phyloP scores from a whole-genome alignment of 2,888 invertebrate species.

The Gnatocerus cornutus region DNA sequence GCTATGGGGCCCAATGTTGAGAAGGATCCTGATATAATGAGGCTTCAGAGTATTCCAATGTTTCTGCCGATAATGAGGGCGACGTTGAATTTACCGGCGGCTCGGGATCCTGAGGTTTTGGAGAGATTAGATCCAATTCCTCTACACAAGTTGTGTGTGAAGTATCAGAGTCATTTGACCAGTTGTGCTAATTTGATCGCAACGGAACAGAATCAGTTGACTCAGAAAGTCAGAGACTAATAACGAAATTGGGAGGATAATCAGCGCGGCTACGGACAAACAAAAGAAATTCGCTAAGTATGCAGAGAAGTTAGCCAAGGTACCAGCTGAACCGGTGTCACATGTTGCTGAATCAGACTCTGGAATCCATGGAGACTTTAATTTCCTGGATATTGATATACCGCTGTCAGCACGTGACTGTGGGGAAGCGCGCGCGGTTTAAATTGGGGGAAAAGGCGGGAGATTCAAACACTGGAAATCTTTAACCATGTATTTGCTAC shows the following conservation, averaged over 20 bases:
- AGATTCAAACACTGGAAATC: constrained; percentile 29
- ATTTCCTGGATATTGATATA: constrained; percentile 86
- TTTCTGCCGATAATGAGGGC: constrained; percentile 95
- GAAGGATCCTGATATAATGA: constrained; percentile 83
- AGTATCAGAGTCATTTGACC: constrained; percentile 89
- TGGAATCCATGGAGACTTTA: constrained; percentile 90
- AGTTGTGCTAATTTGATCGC: constrained; percentile 88
- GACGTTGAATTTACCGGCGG: constrained; percentile 87
- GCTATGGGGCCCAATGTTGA: constrained; percentile 76
- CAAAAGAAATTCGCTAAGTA: constrained; percentile 90
- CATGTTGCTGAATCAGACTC: constrained; percentile 85
- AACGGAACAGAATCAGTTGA: constrained; percentile 84
- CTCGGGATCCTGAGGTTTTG: constrained; percentile 89
- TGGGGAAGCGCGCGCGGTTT: too few species aligned
- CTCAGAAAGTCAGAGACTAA: constrained; percentile 86
- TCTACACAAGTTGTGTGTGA: constrained; percentile 82
- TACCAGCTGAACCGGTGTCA: constrained; percentile 89
- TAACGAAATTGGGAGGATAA: constrained; percentile 80
- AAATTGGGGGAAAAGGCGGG: constrained; percentile 24
- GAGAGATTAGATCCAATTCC: constrained; percentile 81
- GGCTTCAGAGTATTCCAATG: constrained; percentile 86
- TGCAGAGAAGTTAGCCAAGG: constrained; percentile 88
- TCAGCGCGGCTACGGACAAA: constrained; percentile 82
- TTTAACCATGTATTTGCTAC: constrained; percentile 50
- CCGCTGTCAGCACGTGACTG: constrained; percentile 8